Evolutionary conservation across 1,140 invertebrate species (phyloP), one percentile per base, ranked within the genome.

Genomic region (Orussus abietinus): DNA sequence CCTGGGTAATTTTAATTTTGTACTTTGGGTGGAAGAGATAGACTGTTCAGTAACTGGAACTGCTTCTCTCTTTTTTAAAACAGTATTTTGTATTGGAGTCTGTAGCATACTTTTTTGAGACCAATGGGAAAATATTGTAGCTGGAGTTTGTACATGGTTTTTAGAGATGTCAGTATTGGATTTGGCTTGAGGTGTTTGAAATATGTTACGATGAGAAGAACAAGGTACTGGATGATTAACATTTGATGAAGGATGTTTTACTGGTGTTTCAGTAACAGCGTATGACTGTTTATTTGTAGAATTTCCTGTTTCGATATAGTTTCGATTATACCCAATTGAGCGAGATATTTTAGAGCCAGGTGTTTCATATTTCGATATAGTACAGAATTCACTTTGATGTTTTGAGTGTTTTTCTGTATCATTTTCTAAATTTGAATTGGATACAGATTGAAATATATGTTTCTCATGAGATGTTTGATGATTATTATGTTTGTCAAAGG

Each of bases 101-200:
- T 60, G 59, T 22, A 33, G 42, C 38, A 54, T 36, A 32, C 47
- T 57, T 42, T 45, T 57, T 11, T 56, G 49, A 17, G 36, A 49
- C 51, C 53, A 55, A 26, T 52, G 55, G 17, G 51, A 56, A 12
- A 57, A 57, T 36, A 62, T 53, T 12, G 65, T 63, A 5, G 57
- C 55, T 26, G 64, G 65, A 25, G 64, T 68, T 41, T 60, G 47
- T 2, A 36, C 30, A 30, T 39, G 25, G 56, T 37, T 57, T 14
- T 49, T 57, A 5, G 40, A 32, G 37, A 21, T 43, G 25, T 57
- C 32, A 13, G 18, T 36, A 5, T 29, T 20, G 0, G 48, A 20
- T 46, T 62, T 62, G 18, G 19, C 58, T 33, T 62, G 64, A 0
- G 66, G 59, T 1, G 70, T 72, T 43, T 60, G 55, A 43, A 61